These are phyloP conservation scores for Folsomia candida DNA, from an alignment of 2,888 invertebrate species.

Conservation along the genomic window DNA sequence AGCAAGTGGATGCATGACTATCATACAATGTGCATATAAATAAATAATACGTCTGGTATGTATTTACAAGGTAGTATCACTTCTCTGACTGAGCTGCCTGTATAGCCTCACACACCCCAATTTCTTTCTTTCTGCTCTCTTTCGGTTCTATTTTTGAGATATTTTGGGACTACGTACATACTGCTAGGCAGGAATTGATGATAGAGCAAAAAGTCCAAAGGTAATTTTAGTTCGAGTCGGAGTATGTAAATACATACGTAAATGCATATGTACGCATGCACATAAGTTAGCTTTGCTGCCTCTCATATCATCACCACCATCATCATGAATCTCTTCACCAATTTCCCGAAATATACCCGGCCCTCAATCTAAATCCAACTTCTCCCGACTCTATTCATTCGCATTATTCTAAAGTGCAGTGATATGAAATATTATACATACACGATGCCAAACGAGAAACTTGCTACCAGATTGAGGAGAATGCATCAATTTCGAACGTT, in stretches of 20 bases:
- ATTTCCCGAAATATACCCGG: background rate
- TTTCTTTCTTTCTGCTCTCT: background rate
- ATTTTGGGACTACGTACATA: background rate
- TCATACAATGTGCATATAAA: background rate
- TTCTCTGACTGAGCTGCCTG: no score
- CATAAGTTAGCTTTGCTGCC: no score
- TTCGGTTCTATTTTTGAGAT: background rate
- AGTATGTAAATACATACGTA: no score
- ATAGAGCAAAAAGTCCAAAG: conserved; percentile 1
- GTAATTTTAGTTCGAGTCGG: conserved; percentile 1
- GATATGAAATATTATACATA: background rate
- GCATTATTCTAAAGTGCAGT: background rate
- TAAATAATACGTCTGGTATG: background rate
- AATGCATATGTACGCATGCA: no score
- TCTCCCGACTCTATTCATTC: background rate
- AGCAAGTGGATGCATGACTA: no score
- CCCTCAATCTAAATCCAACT: background rate
- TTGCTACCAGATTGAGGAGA: no score
- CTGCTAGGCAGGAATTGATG: background rate
- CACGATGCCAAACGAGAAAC: no score
- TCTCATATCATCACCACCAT: no score
- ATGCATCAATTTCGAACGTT: background rate
- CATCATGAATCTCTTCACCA: background rate
- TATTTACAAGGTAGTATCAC: background rate
- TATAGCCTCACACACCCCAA: no score